Base-by-base conservation (phyloP, 2,113 vertebrate species). In the Tinamus guttatus region DNA sequence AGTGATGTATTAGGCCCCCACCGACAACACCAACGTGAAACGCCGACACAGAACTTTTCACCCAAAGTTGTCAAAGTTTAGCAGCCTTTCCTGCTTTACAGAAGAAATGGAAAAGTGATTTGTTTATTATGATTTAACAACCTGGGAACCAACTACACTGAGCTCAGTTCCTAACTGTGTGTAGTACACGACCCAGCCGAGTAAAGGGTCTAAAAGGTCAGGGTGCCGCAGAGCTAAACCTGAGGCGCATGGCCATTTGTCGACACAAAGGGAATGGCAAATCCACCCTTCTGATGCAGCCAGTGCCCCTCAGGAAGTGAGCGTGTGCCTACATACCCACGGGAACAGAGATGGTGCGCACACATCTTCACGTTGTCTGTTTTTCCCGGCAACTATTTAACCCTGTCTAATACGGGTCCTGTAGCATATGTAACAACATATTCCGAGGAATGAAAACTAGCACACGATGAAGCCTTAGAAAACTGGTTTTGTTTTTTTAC, bases 291-390 rank as follows among this genome's bases (percentile, higher is more conserved):
- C n/a, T 67, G 51, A 52, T 36, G 60, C 10, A 21, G 45, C 24
- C 45, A 74, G 36, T 34, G 13, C 5, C 0, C 4, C 40, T 36
- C 47, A n/a, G 47, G 32, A 79, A 56, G 27, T 0, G 25, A 76
- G 49, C 0, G 0, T 5, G 11, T 24, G 20, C 5, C 11, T 32
- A 5, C 68, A 32, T 1, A 8, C 51, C 38, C 73, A 49, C 9
- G 19, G 41, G 82, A 41, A 71, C 21, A 70, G 70, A 9, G 18
- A 9, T 32, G 54, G 41, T 17, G 14, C 47, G 12, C 32, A 34
- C 14, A 15, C 56, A 58, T 83, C 25, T 20, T 36, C 59, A 38
- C 38, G 2, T 9, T 25, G 36, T 20, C 32, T 47, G 12, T 36
- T 41, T 40, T 36, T 8, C 40, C 27, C 47, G 64, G 45, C n/a